Base-by-base conservation (phyloP, 2,888 invertebrate genomes). In the Chymomyza caudatula region DNA sequence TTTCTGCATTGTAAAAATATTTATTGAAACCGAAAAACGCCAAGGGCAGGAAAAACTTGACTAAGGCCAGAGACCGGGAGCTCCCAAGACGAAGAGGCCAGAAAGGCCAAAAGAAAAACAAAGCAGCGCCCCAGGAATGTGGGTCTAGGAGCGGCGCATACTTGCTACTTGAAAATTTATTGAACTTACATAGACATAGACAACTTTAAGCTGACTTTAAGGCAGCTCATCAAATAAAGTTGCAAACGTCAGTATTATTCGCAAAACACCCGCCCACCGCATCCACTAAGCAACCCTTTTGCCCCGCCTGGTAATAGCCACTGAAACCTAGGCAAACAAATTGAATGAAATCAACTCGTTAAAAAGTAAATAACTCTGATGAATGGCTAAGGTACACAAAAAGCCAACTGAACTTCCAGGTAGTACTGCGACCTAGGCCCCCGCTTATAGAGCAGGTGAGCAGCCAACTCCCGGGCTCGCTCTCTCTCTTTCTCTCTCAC, bases 271-370 rank as follows among this genome's bases (percentile, higher is more conserved):
- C 29, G 8, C 8, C 4, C 11, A 2, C 11, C 11, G 11, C 1
- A 4, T 4, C 29, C 5, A 47, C 47, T 23, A 62, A 2, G 22
- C 64, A 69, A 74, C 73, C 68, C 74, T 66, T 70, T 58, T 37
- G 47, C 42, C 61, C n/a, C 59, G 61, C 71, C 57, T 70, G 55
- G 85, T 81, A 81, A 81, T 81, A 84, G 80, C 85, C 84, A 76
- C 66, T 81, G 82, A 77, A 87, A 85, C 87, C 88, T 86, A 82
- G 81, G 76, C 83, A 88, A 88, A 87, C 88, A 88, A 89, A 88
- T 88, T 88, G 89, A 88, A 88, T 88, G 88, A 88, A 88, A 89
- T 88, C 88, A 89, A 88, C 89, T 89, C 88, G 88, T 88, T 88
- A 88, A 88, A 89, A 88, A 88, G 87, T 88, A 88, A 88, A 89